Percentiles rank a stretch among this genome's conserved stretches.
These are phyloP conservation scores for Drosophila putrida DNA, from an alignment of 2,888 invertebrate genomes.

Conservation along the genomic window DNA sequence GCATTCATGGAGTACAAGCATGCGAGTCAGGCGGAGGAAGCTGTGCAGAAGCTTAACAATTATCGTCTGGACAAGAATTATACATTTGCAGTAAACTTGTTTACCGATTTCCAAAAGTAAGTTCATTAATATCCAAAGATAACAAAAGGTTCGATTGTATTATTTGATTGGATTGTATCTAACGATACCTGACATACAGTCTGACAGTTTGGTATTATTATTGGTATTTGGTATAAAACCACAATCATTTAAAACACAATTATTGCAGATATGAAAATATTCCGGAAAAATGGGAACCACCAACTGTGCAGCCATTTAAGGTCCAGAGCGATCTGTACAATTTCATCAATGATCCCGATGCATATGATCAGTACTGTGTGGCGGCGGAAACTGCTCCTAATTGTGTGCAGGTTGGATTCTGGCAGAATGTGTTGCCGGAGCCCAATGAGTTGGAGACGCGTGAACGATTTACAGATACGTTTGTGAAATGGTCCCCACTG, in stretches of 20 bases:
- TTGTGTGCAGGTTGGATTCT: conserved; percentile 92
- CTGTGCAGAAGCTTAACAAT: conserved; percentile 94
- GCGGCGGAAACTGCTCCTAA: conserved; percentile 93
- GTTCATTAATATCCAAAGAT: conserved; percentile 72
- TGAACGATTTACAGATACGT: conserved; percentile 97
- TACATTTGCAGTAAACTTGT: conserved; percentile 96
- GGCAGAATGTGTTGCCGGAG: conserved; percentile 96
- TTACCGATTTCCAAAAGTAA: conserved; percentile 97
- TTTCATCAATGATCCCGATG: conserved; percentile 97
- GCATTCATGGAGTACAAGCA: conserved; percentile 96
- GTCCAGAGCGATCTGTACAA: conserved; percentile 96
- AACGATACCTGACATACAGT: too few species aligned
- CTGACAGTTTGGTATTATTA: too few species aligned
- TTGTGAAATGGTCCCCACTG: conserved; percentile 98
- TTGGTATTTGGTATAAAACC: too few species aligned
- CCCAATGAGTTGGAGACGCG: conserved; percentile 93
- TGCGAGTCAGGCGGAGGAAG: conserved; percentile 93
- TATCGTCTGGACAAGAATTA: conserved; percentile 98
- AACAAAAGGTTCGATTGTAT: too few species aligned
- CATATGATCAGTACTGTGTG: conserved; percentile 97
- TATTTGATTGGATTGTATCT: too few species aligned
- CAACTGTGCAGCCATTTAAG: conserved; percentile 94
- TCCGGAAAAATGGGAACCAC: conserved; percentile 97
- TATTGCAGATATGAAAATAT: conserved; percentile 91
- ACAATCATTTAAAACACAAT: too few species aligned